Base-by-base conservation (phyloP, 2,888 invertebrate species). In the Aproaerema taeniolella region DNA sequence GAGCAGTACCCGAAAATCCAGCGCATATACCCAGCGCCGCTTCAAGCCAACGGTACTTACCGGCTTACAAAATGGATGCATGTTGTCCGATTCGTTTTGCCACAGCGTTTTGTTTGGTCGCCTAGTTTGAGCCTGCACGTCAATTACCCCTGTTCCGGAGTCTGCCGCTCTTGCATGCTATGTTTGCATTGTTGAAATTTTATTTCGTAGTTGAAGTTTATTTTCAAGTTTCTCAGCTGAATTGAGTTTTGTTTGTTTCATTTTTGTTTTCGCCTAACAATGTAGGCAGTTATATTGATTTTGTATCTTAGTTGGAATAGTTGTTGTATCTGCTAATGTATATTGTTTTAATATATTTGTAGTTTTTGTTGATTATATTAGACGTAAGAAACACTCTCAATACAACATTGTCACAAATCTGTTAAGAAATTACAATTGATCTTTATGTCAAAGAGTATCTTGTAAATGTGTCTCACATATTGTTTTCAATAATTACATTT, bases 1-100 rank as follows among this genome's bases (percentile, higher is more conserved):
- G 91, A 92, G 68, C 90, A 91, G 57, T 93, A 93, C 68, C 90
- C 91, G 51, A 93, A 92, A 83, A 91, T 92, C 49, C 92, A 93
- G 67, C 90, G 92, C 57, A 92, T 94, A 52, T 94, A 93, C 70
- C 94, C 94, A 2, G 91, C 92, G 58, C 85, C 86, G 43, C 85
- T 85, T 31, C 80, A 79, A 61, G 74, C 86, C 54, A 76, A 82
- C 67, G 87, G 86, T 77, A 87, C 76, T 59, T 60, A 63, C 50
- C 42, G 49, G 55, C 60, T 52, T 53, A 50, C 42, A 61, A 73
- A 75, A 77, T 81, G 82, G 76, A 77, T 81, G 82, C 61, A 57
- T 61, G 67, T 61, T 66, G 61, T 64, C 61, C 59, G 58, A 57
- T 60, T 62, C 61, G 64, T 73, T 67, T 63, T 60, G 62, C 60